Evolutionary conservation across 2,888 invertebrate species (phyloP).

Genomic region (Thereva unica): DNA sequence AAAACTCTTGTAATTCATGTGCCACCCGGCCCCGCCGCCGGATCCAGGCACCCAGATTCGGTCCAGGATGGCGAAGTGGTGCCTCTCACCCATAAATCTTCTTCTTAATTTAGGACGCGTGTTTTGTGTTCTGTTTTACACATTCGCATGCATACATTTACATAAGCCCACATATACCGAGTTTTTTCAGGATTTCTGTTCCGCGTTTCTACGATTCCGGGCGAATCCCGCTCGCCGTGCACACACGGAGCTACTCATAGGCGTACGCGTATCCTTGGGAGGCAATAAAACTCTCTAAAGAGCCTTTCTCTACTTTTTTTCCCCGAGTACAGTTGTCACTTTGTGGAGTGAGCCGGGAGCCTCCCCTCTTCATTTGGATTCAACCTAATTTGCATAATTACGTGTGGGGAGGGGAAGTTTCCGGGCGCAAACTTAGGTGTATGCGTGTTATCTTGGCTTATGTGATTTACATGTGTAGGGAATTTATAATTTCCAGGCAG

Average conservation of each 20-base stretch:
- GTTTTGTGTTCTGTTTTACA: constrained; percentile 27
- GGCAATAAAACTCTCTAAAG: constrained; percentile 22
- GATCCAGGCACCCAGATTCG: not conserved
- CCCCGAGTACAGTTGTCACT: constrained; percentile 27
- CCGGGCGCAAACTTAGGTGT: constrained; percentile 7
- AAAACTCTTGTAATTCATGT: constrained; percentile 18
- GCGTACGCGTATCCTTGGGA: constrained; percentile 21
- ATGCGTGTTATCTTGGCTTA: constrained; percentile 22
- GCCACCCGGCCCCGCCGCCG: not conserved
- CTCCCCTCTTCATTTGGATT: constrained; percentile 19
- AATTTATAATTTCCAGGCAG: constrained; percentile 33
- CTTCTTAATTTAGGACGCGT: constrained; percentile 36
- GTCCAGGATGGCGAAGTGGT: constrained; percentile 16
- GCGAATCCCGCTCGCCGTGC: constrained; percentile 3
- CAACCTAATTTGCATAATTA: constrained; percentile 38
- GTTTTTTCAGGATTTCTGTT: constrained; percentile 10
- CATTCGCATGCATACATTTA: constrained; percentile 28
- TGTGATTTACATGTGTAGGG: constrained; percentile 34
- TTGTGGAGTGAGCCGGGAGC: constrained; percentile 20
- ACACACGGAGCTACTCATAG: constrained; percentile 10
- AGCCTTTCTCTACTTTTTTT: constrained; percentile 19
- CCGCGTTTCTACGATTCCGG: constrained; percentile 8
- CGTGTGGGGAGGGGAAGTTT: constrained; percentile 24
- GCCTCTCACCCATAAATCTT: constrained; percentile 33
- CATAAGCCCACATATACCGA: constrained; percentile 11